phyloP scores from a whole-genome alignment of 2,888 invertebrate genomes.

The Pyrrhia umbra region DNA sequence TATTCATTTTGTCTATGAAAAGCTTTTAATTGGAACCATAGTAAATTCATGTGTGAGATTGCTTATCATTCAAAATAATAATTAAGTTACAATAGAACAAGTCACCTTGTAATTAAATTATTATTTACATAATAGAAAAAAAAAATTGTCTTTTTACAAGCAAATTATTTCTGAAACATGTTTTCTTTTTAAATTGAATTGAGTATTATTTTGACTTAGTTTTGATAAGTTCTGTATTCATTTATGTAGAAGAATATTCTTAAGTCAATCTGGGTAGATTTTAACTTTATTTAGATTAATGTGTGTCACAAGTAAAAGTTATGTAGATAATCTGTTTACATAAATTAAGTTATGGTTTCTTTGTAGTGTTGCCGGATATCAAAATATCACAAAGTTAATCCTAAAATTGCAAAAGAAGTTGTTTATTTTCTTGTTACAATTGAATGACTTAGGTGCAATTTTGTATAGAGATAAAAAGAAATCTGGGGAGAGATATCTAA shows the following conservation, averaged over 20 bases:
- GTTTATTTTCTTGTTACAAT: too few species aligned
- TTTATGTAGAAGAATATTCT: background rate
- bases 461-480: too few species aligned
- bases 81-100: constrained; percentile 8
- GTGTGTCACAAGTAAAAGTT: constrained; percentile 14
- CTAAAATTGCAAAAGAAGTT: too few species aligned
- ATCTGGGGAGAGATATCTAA: too few species aligned
- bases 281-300: constrained; percentile 36
- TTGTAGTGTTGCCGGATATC: too few species aligned
- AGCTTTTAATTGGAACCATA: background rate
- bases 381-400: too few species aligned
- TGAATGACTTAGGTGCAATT: too few species aligned
- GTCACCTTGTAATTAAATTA: background rate
- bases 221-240: too few species aligned
- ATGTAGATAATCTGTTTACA: constrained; percentile 21
- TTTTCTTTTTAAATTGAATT: background rate
- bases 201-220: background rate
- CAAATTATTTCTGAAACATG: background rate
- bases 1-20: background rate
- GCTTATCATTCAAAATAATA: constrained; percentile 1
- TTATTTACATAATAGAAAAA: constrained; percentile 5
- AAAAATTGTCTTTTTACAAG: constrained; percentile 4
- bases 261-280: background rate
- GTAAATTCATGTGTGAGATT: constrained; percentile 3
- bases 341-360: background rate